These are phyloP conservation scores for Heliconius himera DNA, from an alignment of 1,140 invertebrate species.

Conservation along the genomic window DNA sequence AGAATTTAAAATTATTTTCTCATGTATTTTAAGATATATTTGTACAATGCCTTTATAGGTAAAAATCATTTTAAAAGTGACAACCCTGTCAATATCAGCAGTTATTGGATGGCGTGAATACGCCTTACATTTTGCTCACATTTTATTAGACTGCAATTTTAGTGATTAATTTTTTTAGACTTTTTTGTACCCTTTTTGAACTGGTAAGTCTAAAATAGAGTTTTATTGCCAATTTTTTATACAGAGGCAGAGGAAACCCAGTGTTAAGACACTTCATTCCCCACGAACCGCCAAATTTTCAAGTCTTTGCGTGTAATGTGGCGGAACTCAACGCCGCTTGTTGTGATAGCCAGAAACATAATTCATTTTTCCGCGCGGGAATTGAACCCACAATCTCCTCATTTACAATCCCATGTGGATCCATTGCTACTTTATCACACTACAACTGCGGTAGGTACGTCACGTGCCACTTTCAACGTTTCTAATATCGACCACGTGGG, in stretches of 20 bases:
- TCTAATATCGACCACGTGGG: too few species aligned
- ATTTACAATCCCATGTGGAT: too few species aligned
- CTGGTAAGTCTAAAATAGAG: background rate
- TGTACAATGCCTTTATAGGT: background rate
- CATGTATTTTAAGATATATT: background rate
- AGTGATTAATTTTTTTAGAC: background rate
- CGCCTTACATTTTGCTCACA: background rate
- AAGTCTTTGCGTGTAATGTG: too few species aligned
- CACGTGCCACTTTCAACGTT: too few species aligned
- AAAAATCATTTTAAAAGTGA: background rate
- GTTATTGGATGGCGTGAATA: background rate
- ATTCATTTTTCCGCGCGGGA: too few species aligned
- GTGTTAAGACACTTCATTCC: background rate
- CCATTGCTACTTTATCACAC: too few species aligned
- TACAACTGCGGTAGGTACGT: too few species aligned
- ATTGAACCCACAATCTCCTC: too few species aligned
- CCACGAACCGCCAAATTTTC: too few species aligned
- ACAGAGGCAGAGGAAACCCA: background rate
- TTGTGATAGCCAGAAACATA: too few species aligned
- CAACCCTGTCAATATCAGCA: slow-evolving; percentile 8
- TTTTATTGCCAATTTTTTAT: background rate
- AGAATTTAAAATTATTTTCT: background rate
- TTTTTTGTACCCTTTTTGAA: background rate
- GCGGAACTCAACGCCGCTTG: too few species aligned
- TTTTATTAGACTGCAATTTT: background rate